Conservation (phyloP, 2,888 invertebrate species). For the Dromius quadrimaculatus region DNA sequence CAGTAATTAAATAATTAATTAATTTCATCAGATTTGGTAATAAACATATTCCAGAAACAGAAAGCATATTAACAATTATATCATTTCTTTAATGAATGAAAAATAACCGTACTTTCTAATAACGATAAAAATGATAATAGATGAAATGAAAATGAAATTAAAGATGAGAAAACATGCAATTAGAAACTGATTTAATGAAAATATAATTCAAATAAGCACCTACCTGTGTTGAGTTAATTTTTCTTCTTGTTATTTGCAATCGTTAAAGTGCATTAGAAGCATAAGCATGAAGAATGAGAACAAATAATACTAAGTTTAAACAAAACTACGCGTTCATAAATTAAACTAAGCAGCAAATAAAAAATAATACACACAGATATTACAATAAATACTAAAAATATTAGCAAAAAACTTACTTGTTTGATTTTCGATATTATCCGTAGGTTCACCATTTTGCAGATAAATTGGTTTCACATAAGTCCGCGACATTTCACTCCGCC, state of each 20-base stretch:
- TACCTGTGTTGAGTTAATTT: conserved; percentile 26
- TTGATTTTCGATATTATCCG: conserved; percentile 38
- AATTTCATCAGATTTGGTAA: conserved; percentile 9
- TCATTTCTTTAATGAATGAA: conserved; percentile 6
- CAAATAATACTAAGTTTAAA: no score
- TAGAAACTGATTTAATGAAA: conserved; percentile 23
- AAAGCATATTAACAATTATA: conserved; percentile 10
- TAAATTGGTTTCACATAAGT: conserved; percentile 29
- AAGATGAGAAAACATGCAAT: conserved; percentile 24
- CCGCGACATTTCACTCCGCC: conserved; percentile 32
- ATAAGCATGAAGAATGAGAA: conserved; percentile 23
- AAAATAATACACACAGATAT: neutral
- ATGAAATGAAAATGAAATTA: conserved; percentile 20
- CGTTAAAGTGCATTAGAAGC: conserved; percentile 47
- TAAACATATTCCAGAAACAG: conserved; percentile 12
- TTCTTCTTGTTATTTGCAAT: conserved; percentile 42
- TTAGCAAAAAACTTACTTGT: conserved; percentile 34
- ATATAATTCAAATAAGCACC: conserved; percentile 39
- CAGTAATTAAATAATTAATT: conserved; percentile 6
- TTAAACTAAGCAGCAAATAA: neutral
- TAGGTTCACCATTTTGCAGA: conserved; percentile 41
- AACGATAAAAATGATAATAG: conserved; percentile 15
- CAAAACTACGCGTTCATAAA: neutral
- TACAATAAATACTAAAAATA: neutral
- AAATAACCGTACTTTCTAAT: conserved; percentile 16